phyloP scores from a whole-genome alignment of 2,888 invertebrate species.

The Dicyrtomina minuta region DNA sequence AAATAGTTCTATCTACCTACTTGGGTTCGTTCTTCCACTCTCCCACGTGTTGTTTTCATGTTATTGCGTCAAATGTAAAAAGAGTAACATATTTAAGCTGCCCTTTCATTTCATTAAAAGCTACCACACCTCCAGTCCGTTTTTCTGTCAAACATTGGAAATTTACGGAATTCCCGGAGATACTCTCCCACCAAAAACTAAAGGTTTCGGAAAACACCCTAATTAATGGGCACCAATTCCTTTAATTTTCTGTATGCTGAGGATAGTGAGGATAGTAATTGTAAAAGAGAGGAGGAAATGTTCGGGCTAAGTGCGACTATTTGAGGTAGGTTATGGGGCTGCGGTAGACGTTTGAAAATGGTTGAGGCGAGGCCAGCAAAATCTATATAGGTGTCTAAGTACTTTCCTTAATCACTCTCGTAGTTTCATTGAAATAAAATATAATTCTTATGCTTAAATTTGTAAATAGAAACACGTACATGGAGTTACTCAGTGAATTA shows the following conservation, averaged over 20 bases:
- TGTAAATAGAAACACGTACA: too few relatives aligned
- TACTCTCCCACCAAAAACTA: slow-evolving; percentile 21
- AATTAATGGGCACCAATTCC: slow-evolving; percentile 22
- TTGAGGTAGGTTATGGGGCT: too few relatives aligned
- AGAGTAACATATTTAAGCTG: background rate
- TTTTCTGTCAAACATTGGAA: slow-evolving; percentile 14
- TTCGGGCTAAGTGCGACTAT: too few relatives aligned
- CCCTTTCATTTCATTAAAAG: slow-evolving; percentile 28
- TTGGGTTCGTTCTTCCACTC: background rate
- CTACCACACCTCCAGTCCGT: slow-evolving; percentile 15
- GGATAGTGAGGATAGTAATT: too few relatives aligned
- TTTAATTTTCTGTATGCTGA: background rate
- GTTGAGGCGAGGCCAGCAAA: background rate
- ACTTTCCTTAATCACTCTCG: background rate
- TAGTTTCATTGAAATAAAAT: background rate
- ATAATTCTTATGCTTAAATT: too few relatives aligned
- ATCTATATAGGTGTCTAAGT: background rate
- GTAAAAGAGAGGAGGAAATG: too few relatives aligned
- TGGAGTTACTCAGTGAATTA: too few relatives aligned
- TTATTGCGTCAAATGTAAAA: background rate
- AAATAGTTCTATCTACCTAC: too few relatives aligned
- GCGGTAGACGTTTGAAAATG: background rate
- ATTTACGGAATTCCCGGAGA: slow-evolving; percentile 14
- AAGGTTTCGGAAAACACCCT: slow-evolving; percentile 28
- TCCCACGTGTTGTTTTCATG: background rate